These are phyloP conservation scores for Orthonychiurus folsomi DNA, from an alignment of 2,888 invertebrate genomes.

Conservation along the genomic window DNA sequence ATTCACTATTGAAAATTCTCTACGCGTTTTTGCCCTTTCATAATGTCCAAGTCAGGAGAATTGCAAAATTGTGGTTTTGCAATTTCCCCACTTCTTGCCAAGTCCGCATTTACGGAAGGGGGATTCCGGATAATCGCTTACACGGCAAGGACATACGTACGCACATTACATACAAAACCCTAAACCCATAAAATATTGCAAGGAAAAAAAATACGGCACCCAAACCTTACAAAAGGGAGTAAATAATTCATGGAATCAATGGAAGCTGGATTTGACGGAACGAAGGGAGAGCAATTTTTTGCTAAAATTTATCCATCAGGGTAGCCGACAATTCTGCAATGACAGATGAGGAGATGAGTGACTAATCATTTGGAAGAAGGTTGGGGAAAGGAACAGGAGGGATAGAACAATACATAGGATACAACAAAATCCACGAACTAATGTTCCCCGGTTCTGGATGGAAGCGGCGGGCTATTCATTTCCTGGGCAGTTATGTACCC, in stretches of 20 bases:
- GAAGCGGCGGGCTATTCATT: background rate
- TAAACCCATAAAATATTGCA: too few relatives aligned
- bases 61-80: background rate
- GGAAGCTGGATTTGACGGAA: background rate
- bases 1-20: too few relatives aligned
- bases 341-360: background rate
- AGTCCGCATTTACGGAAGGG: background rate
- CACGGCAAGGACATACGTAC: background rate
- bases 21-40: background rate
- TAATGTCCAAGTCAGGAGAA: background rate
- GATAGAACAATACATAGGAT: background rate
- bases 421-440: background rate
- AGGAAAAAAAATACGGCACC: too few relatives aligned
- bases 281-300: background rate
- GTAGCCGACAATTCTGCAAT: background rate
- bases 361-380: background rate
- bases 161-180: too few relatives aligned
- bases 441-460: background rate
- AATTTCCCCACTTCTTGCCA: background rate
- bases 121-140: too few relatives aligned
- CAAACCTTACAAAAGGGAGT: too few relatives aligned
- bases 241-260: background rate
- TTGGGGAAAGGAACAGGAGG: too few relatives aligned
- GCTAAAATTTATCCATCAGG: background rate
- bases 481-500: too few relatives aligned